Base-by-base conservation (phyloP, 2,113 vertebrate genomes). In the Willisornis vidua region DNA sequence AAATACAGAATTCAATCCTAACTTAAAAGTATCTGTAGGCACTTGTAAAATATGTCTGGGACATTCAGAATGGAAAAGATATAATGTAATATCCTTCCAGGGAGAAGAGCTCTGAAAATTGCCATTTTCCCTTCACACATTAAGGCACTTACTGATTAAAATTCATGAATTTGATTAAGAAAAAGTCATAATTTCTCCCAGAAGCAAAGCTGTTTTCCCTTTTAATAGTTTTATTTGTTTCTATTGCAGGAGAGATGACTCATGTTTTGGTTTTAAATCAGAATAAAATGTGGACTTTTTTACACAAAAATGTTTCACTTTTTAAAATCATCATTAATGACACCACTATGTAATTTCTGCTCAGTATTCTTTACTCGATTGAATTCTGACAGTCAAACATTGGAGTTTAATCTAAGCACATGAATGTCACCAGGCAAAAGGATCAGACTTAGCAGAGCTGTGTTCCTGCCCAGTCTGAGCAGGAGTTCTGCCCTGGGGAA, bases 41-140 rank as follows among this genome's bases (percentile, higher is more conserved):
- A 85, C 65, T 96, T 92, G 83, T 94, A 89, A 95, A 95, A 96
- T 93, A 87, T 94, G 79, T 75, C 89, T 89, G 77, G 80, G 86
- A 90, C 74, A 87, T 87, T 92, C 65, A 84, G 43, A 88, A 92
- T 84, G 73, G 76, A 52, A 94, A 84, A 80, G 46, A 65, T 93
- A 84, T 41, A 95, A 88, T 84, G 28, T 77, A 86, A 92, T 89
- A 93, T 76, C 55, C 35, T 96, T 92, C 70, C 29, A 70, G 51
- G 48, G 75, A 91, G 78, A 63, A 90, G 87, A 83, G 46, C 51
- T 95, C 57, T 93, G 77, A 82, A 94, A 95, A 93, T 37, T 62
- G 77, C 28, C 51, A 28, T 81, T 87, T 96, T 95, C 59, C 39
- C 24, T 95, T 95, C 46, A 82, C 65, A 75, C 45, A 31, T 92